Conservation (phyloP, 1,140 invertebrate genomes). For the Pantala flavescens region DNA sequence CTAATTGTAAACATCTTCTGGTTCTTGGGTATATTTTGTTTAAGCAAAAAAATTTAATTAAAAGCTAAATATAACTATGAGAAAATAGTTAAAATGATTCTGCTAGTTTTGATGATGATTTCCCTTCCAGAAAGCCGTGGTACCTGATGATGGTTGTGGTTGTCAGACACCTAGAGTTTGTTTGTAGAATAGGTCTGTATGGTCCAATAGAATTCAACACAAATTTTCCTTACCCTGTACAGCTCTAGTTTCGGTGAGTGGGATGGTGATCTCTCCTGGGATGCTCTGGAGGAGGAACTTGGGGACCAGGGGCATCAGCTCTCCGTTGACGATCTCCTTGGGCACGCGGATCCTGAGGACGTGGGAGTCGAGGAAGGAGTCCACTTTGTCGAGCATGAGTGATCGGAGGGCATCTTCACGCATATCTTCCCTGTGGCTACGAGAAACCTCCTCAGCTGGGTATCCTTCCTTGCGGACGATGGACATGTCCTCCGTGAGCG, state of each 20-base stretch:
- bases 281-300: constrained; percentile 52
- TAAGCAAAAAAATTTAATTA: no score
- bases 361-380: constrained; percentile 52
- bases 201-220: no score
- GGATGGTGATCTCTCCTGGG: constrained; percentile 53
- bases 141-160: no score
- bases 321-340: constrained; percentile 31
- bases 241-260: constrained; percentile 46
- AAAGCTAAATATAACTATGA: no score
- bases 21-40: no score
- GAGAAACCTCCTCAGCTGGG: background rate
- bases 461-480: constrained; percentile 46
- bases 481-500: constrained; percentile 58
- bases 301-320: constrained; percentile 43
- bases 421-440: constrained; percentile 14
- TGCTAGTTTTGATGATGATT: no score
- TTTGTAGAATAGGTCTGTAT: no score
- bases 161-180: no score
- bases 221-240: constrained; percentile 41
- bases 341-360: constrained; percentile 51
- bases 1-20: no score
- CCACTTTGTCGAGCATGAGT: constrained; percentile 47
- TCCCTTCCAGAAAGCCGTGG: no score
- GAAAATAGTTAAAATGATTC: no score
- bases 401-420: constrained; percentile 26